phyloP scores from a whole-genome alignment of 23 tunicate genomes.

The Trididemnum nubilum region DNA sequence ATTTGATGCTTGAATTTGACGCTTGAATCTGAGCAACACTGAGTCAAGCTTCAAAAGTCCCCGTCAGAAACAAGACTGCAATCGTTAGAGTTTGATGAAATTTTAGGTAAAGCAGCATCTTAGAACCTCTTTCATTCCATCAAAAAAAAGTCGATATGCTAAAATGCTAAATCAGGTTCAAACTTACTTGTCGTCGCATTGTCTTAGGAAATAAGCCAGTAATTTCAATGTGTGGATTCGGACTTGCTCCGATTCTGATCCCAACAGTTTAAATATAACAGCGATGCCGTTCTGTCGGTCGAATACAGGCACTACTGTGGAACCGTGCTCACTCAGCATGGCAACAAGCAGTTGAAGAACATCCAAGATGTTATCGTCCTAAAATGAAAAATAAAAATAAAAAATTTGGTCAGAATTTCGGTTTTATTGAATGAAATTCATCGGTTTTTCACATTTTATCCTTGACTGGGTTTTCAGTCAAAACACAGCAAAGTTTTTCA shows the following conservation, averaged over 20 bases:
- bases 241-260: constrained; percentile 65
- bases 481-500: too few relatives aligned
- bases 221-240: constrained; percentile 83
- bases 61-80: too few relatives aligned
- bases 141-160: not conserved
- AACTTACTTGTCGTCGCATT: constrained; percentile 65
- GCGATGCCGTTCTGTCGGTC: constrained; percentile 86
- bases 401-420: too few relatives aligned
- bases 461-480: too few relatives aligned
- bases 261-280: constrained; percentile 83
- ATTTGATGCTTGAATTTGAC: too few relatives aligned
- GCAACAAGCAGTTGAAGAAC: constrained; percentile 97
- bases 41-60: too few relatives aligned
- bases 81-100: too few relatives aligned
- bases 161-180: too few relatives aligned
- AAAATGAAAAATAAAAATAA: not conserved
- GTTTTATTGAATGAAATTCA: not conserved
- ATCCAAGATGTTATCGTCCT: constrained; percentile 94
- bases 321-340: constrained; percentile 80
- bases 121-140: too few relatives aligned
- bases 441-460: too few relatives aligned
- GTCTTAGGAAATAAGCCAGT: constrained; percentile 83
- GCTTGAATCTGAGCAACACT: too few relatives aligned
- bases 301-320: constrained; percentile 79
- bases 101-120: too few relatives aligned